phyloP scores from a whole-genome alignment of 30 jellyfish, hydroid and myxozoan species.

The Chrysaora quinquecirrha region DNA sequence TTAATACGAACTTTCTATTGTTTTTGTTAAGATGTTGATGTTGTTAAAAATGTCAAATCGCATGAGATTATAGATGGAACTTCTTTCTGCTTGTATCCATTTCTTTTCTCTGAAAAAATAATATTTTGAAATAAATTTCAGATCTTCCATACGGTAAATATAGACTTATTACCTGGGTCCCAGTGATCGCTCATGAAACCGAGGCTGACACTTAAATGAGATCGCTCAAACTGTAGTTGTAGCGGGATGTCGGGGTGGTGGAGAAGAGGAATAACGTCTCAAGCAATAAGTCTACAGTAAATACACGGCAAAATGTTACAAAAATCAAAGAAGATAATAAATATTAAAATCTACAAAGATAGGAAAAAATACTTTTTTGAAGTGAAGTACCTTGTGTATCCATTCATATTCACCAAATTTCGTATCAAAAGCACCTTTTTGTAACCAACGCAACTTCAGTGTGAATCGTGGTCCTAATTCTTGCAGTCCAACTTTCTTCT shows the following conservation, averaged over 20 bases:
- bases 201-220: too few species aligned
- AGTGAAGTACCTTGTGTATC: constrained; percentile 82
- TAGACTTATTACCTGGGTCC: too few species aligned
- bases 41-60: too few species aligned
- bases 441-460: constrained; percentile 86
- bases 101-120: constrained; percentile 74
- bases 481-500: constrained; percentile 90
- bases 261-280: too few species aligned
- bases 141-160: too few species aligned
- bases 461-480: constrained; percentile 97
- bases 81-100: constrained; percentile 93
- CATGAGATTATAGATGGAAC: constrained; percentile 73
- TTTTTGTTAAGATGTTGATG: too few species aligned
- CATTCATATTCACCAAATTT: constrained; percentile 96
- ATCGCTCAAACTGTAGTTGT: too few species aligned
- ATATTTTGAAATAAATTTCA: neutral
- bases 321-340: too few species aligned
- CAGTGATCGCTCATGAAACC: too few species aligned
- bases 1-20: too few species aligned
- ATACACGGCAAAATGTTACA: neutral
- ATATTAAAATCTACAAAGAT: neutral
- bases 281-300: neutral
- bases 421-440: constrained; percentile 91
- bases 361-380: neutral
- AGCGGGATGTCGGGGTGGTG: too few species aligned